Evolutionary conservation across 1,140 invertebrate genomes (phyloP).

Genomic region (Bombus terrestris): DNA sequence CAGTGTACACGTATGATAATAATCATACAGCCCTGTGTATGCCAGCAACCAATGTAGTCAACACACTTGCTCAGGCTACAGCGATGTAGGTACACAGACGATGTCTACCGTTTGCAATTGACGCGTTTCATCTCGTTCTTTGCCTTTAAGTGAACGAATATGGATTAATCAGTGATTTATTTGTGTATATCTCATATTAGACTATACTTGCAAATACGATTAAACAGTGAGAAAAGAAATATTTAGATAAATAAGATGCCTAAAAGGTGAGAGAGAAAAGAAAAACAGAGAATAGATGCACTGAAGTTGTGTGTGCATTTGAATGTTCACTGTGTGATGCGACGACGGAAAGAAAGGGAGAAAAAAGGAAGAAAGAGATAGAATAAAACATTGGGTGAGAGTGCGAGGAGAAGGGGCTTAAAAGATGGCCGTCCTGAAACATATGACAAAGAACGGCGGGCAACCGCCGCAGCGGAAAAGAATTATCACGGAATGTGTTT

Average conservation of each 20-base stretch:
- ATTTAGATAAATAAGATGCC: neutral
- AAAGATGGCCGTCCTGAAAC: slow-evolving; percentile 79
- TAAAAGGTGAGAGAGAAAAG: neutral
- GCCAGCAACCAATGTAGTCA: slow-evolving; percentile 59
- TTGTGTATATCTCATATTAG: too few relatives aligned
- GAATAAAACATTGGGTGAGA: neutral
- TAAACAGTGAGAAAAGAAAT: neutral
- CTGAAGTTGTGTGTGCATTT: neutral
- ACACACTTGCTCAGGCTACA: slow-evolving; percentile 50
- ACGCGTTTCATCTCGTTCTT: neutral
- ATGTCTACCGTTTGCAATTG: slow-evolving; percentile 4
- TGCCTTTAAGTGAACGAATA: neutral
- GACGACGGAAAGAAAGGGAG: neutral
- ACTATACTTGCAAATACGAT: neutral
- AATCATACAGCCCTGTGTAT: slow-evolving; percentile 56
- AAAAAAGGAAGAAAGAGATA: slow-evolving; percentile 5
- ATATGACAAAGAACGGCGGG: slow-evolving; percentile 81
- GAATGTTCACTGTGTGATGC: slow-evolving; percentile 18
- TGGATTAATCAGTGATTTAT: neutral
- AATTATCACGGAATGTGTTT: slow-evolving; percentile 35
- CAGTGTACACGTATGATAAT: neutral
- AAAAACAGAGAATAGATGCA: slow-evolving; percentile 1
- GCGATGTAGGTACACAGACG: neutral
- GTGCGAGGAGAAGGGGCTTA: slow-evolving; percentile 26
- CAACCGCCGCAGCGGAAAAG: slow-evolving; percentile 60